Base-by-base conservation (phyloP, 2,113 vertebrate species). In the Spheniscus mendiculus region DNA sequence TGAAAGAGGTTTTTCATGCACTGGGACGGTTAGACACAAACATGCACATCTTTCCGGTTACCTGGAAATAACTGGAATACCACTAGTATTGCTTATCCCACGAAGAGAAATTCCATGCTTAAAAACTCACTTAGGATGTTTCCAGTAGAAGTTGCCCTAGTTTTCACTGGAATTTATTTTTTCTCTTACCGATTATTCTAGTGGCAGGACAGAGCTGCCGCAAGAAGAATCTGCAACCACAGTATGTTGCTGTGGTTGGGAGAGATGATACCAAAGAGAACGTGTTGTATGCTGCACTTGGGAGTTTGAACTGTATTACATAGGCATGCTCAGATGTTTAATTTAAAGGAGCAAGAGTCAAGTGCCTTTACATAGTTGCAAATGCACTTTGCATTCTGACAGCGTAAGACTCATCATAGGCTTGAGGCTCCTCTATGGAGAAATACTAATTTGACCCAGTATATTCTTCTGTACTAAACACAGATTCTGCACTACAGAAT, bases 281-380 rank as follows among this genome's bases (percentile, higher is more conserved):
- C 5, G 3, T 2, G 13, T 12, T 25, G 16, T 34, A 22, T 15
- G 1, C 9, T 45, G 22, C 12, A 1, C 47, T 59, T 22, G 9
- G 21, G 14, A 65, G 19, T 53, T 77, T 7, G 36, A 83, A 26
- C 36, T 44, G 34, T 42, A 18, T 77, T 56, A 40, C 40, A 8
- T 2, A 66, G 61, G 58, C 32, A 26, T 0, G 2, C 45, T 53
- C 36, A 40, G 44, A 19, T 38, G 13, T 21, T 36, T 66, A 17
- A n/a, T 50, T 50, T 85, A 72, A 83, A 80, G 47, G 29, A 65
- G 67, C 36, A 56, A 23, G 23, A 82, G 30, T 36, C 30, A 55
- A 32, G 22, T 89, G 61, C 62, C 34, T 90, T 69, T 53, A 63
- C 27, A 5, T 2, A 79, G 61, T 73, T 96, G 56, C 23, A 76